Percentiles rank a stretch among this genome's conserved stretches.
These are phyloP conservation scores for Nephrotoma guestfalica DNA, from an alignment of 2,888 invertebrate species.

Conservation along the genomic window DNA sequence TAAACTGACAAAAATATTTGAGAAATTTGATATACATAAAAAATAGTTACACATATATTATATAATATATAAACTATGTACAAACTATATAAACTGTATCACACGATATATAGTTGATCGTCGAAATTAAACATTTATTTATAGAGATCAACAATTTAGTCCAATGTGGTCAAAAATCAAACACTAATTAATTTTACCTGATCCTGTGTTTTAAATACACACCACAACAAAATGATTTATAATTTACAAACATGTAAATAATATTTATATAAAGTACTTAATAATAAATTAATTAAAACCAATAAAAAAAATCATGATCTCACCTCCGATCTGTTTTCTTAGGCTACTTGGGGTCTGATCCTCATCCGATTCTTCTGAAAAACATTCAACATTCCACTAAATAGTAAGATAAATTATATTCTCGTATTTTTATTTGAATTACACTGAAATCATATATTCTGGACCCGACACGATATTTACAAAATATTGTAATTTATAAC, in stretches of 20 bases:
- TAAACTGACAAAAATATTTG: neutral
- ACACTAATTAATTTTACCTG: neutral
- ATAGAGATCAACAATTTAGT: neutral
- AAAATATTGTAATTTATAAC: neutral
- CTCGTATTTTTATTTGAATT: slow-evolving; percentile 12
- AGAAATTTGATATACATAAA: neutral
- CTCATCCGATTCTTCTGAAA: slow-evolving; percentile 19
- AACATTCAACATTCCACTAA: slow-evolving; percentile 23
- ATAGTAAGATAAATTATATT: slow-evolving; percentile 15
- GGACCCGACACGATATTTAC: neutral
- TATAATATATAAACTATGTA: neutral
- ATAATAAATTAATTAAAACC: neutral
- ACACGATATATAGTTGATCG: neutral
- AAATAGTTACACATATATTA: neutral
- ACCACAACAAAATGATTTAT: neutral
- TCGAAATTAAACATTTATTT: neutral
- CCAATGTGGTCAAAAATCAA: neutral
- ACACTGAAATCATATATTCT: slow-evolving; percentile 6
- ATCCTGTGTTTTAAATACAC: neutral
- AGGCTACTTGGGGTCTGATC: slow-evolving; percentile 31
- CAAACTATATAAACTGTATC: neutral
- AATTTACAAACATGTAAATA: neutral
- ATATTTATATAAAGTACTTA: neutral
- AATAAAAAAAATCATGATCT: neutral
- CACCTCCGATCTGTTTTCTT: slow-evolving; percentile 38